Base-by-base conservation (phyloP, 2,797 vertebrate species). In the Neopelma chrysocephalum region DNA sequence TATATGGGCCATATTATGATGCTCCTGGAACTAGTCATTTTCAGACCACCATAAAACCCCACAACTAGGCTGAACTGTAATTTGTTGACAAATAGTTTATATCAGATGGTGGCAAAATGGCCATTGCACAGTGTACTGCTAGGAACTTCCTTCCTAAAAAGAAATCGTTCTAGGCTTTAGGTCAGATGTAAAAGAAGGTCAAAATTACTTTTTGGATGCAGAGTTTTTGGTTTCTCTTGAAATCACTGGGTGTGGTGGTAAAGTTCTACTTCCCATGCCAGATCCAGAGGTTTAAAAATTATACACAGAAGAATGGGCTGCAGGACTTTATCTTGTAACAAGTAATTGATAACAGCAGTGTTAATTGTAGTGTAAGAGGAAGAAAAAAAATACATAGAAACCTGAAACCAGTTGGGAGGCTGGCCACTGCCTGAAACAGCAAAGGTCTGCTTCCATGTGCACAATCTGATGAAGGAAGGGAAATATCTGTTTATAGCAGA, bases 51-150 rank as follows among this genome's bases (percentile, higher is more conserved):
- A 15, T 6, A 45, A 25, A 19, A 50, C n/a, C 42, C 32, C 51
- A 65, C 12, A 62, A 31, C 3, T 9, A 32, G 19, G 22, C 47
- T 23, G 51, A 72, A 31, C 21, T 21, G 32, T 36, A n/a, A 54
- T 47, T 42, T 77, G 8, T 16, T 3, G 1, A 40, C 15, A 65
- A 36, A 65, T 16, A 48, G 4, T 4, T 87, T 38, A 31, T 27
- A 18, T 25, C 29, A 70, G 32, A 43, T 27, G 4, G 23, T 57
- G 40, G 13, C 11, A 70, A 91, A 56, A 42, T 23, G 27, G 32
- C 9, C 36, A 76, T 5, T 1, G 0, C 31, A 56, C 8, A 40
- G 25, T 11, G 13, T 18, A 40, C 4, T 2, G 34, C 11, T 70
- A 54, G 53, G 61, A 71, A 78, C 62, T 62, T 84, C 26, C 40